Percentiles rank a stretch among this genome's conserved stretches.
Evolutionary conservation across 2,797 vertebrate species (phyloP).

Genomic region (Phyllotis vaccarum): DNA sequence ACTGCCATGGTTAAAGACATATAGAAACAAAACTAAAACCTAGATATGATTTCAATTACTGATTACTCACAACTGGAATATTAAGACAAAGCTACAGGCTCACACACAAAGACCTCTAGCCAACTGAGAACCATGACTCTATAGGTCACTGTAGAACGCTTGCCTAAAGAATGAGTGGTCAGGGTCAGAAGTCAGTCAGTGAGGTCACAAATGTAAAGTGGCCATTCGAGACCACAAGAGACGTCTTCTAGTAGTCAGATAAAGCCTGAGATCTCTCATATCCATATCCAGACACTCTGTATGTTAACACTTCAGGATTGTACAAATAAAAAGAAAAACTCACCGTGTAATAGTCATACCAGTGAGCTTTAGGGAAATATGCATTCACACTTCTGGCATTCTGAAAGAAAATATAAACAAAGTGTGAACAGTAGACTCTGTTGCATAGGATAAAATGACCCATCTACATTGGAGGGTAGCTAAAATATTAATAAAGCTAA

Average conservation of each 20-base stretch:
- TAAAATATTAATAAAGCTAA: constrained; percentile 83
- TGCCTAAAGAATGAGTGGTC: not conserved
- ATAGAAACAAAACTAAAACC: not conserved
- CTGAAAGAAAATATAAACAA: constrained; percentile 72
- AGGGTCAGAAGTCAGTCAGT: not conserved
- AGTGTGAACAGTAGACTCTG: not conserved
- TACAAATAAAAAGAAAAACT: too few relatives aligned
- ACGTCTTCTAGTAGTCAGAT: too few relatives aligned
- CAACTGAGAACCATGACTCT: not conserved
- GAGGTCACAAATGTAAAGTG: too few relatives aligned
- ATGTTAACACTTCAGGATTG: too few relatives aligned
- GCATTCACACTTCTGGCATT: constrained; percentile 87
- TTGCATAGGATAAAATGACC: not conserved
- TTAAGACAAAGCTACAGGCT: accelerated
- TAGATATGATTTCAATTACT: not conserved
- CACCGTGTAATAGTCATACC: constrained; percentile 62
- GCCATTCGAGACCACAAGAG: too few relatives aligned
- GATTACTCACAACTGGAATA: not conserved
- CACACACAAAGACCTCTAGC: not conserved
- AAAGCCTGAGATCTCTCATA: too few relatives aligned
- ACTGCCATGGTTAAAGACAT: accelerated
- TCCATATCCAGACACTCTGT: too few relatives aligned
- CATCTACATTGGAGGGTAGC: not conserved
- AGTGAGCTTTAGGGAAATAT: constrained; percentile 91
- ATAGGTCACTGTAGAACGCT: accelerated